Evolutionary conservation across 2,113 vertebrate genomes (phyloP), one percentile per base, ranked within the genome.

Genomic region (Alosa alosa): DNA sequence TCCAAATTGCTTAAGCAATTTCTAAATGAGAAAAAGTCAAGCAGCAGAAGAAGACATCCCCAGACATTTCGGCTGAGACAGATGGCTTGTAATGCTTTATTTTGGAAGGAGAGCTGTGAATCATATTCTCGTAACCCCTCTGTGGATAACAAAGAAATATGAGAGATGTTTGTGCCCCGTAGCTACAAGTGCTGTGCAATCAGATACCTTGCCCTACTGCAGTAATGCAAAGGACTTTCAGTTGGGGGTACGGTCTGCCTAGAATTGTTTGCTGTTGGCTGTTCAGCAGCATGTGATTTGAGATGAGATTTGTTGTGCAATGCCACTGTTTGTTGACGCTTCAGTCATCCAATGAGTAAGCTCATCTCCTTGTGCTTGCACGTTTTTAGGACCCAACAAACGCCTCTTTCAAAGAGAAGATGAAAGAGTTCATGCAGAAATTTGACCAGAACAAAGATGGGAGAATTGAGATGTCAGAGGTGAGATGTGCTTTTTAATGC

Each of bases 401-500:
- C 2, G 95, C 95, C 86, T 95, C 89, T 85, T 94, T 98, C 88
- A 96, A 92, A 81, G 98, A 98, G 93, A 98, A 97, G 93, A 97
- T 99, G 97, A 99, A 97, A 94, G 97, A 97, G 55, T 99, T 99
- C 93, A 99, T 99, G 98, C 96, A 95, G 93, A 99, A 99, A 92
- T 99, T 99, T 0, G 98, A 99, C 94, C 96, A 98, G 94, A 99
- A 99, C 18, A 95, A 97, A 0, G 98, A 99, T 0, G 98, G 98
- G 25, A 96, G 96, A 87, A 99, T 99, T 5, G 98, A 99, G 94
- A 97, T 99, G 97, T 96, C 98, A 0, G 98, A 99, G 97, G 98
- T 99, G 92, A 94, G 96, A 0, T n/a, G 86, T 83, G 10, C 10
- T 57, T 18, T 49, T 9, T 11, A 49, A 49, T 49, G 9, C 11